Conservation (phyloP, 2,888 invertebrate species). For the Drosophila tripunctata region DNA sequence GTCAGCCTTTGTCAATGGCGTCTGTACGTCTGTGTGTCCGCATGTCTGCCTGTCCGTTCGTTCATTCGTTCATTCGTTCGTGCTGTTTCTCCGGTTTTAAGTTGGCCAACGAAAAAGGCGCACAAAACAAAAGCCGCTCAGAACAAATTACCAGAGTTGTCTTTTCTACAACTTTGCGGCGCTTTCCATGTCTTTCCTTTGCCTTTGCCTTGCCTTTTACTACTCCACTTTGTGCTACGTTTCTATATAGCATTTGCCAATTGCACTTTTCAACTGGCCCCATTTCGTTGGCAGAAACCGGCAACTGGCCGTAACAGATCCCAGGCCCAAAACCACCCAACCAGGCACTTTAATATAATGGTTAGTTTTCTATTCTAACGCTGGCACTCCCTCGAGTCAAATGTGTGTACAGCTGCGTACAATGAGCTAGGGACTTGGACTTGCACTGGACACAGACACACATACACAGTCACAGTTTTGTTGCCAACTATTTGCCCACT, state of each 20-base stretch:
- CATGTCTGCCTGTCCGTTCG: constrained; percentile 8
- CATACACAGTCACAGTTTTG: constrained; percentile 35
- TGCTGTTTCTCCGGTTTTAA: constrained; percentile 9
- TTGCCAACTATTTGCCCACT: constrained; percentile 66
- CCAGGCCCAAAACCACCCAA: constrained; percentile 13
- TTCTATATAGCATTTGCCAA: constrained; percentile 42
- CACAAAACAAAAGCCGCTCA: constrained; percentile 77
- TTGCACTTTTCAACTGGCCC: constrained; percentile 75
- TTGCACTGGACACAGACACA: constrained; percentile 5
- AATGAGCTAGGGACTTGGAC: constrained; percentile 51
- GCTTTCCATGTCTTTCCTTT: constrained; percentile 2
- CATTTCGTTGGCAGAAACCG: constrained; percentile 36
- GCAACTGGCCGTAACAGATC: background rate
- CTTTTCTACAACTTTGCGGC: constrained; percentile 61
- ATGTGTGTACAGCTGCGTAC: constrained; percentile 73
- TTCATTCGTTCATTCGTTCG: too few species aligned
- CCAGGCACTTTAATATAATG: constrained; percentile 45
- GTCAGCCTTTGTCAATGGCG: constrained; percentile 54
- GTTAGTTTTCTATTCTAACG: constrained; percentile 35
- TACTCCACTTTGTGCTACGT: constrained; percentile 27
- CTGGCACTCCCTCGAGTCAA: constrained; percentile 49
- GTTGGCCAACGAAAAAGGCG: constrained; percentile 57
- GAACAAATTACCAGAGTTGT: constrained; percentile 77
- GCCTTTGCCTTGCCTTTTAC: constrained; percentile 18
- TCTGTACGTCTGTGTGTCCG: constrained; percentile 2